Evolutionary conservation across 2,888 invertebrate species (phyloP).

Genomic region (Leucophenga maculata): DNA sequence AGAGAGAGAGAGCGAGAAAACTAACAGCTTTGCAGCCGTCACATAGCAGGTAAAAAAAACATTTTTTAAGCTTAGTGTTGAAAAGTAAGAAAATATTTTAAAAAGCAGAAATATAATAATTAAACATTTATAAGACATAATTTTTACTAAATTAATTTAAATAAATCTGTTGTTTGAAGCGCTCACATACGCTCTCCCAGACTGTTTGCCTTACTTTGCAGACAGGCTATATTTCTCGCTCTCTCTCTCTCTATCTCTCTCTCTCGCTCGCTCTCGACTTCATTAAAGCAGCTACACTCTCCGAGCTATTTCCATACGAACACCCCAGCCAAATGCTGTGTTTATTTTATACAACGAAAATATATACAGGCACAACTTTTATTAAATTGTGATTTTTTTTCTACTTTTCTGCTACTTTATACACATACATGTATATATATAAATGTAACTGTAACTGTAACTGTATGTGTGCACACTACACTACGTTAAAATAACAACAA

Average conservation of each 20-base stretch:
- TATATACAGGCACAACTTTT: constrained; percentile 60
- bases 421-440: constrained; percentile 18
- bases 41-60: no score
- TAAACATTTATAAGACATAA: no score
- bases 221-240: background rate
- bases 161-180: background rate
- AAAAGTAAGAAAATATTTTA: background rate
- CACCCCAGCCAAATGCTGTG: constrained; percentile 37
- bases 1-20: background rate
- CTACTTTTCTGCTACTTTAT: background rate
- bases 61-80: background rate
- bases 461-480: constrained; percentile 14
- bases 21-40: no score
- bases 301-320: background rate
- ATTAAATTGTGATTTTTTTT: constrained; percentile 54
- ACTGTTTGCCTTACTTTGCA: background rate
- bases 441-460: constrained; percentile 27
- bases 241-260: no score
- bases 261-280: background rate
- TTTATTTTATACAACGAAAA: constrained; percentile 40
- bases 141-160: background rate
- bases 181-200: no score
- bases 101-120: background rate
- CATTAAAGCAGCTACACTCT: background rate
- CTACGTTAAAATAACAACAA: constrained; percentile 59